Percentiles rank a stretch among this genome's conserved stretches.
These are phyloP conservation scores for Sitodiplosis mosellana DNA, from an alignment of 1,140 invertebrate genomes.

Conservation along the genomic window DNA sequence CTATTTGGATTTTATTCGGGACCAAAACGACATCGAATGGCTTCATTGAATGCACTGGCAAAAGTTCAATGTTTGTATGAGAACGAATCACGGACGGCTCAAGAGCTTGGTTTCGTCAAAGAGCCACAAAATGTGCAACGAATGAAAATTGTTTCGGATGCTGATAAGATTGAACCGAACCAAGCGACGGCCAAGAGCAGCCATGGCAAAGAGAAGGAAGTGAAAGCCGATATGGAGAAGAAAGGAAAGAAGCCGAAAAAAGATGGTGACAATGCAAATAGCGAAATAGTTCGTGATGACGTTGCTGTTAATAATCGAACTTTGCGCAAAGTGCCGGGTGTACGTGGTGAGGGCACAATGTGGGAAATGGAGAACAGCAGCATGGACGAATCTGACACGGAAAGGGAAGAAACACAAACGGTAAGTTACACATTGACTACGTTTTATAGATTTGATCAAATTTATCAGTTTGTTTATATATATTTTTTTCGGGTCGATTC, in stretches of 20 bases:
- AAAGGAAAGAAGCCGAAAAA: slow-evolving; percentile 6
- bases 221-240: slow-evolving; percentile 21
- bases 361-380: slow-evolving; percentile 55
- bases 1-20: slow-evolving; percentile 19
- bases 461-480: not conserved
- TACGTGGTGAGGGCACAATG: slow-evolving; percentile 58
- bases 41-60: slow-evolving; percentile 74
- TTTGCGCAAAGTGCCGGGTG: slow-evolving; percentile 48
- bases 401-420: slow-evolving; percentile 5
- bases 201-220: slow-evolving; percentile 2
- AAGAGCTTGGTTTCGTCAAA: slow-evolving; percentile 31
- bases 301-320: slow-evolving; percentile 23
- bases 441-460: not conserved
- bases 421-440: not conserved
- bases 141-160: not conserved
- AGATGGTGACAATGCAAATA: not conserved
- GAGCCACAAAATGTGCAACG: slow-evolving; percentile 5
- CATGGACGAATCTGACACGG: slow-evolving; percentile 28
- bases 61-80: slow-evolving; percentile 84
- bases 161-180: slow-evolving; percentile 14
- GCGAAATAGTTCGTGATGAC: not conserved
- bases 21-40: slow-evolving; percentile 63
- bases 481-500: not conserved
- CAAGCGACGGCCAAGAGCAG: slow-evolving; percentile 8
- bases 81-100: slow-evolving; percentile 58